Base-by-base conservation (phyloP, 2,888 invertebrate species). In the Elegia similella region DNA sequence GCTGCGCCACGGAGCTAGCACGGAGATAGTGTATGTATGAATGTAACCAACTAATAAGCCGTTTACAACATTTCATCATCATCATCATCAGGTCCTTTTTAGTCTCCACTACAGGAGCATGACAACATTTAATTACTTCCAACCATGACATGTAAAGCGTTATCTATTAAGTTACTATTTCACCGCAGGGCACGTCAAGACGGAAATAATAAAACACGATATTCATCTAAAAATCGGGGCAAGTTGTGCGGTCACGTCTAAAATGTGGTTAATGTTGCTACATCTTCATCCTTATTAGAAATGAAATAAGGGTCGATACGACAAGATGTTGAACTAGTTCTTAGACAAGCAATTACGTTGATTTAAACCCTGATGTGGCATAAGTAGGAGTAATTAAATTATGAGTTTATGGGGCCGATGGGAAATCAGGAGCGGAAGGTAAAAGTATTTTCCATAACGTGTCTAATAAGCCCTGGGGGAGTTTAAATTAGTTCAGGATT, bases 311-410 rank as follows among this genome's bases (percentile, higher is more conserved):
- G 17, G 34, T 50, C 34, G 7, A 10, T 34, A 50, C 30, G 2
- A 2, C 30, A 30, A n/a, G 3, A 50, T 16, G n/a, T 50, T 15
- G 10, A 16, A 15, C n/a, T 2, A 34, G 17, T 34, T 50, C 34
- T 50, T 50, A 50, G 50, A 50, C 50, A 13, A 17, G 50, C 32
- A 48, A 48, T 48, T 48, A 48, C 32, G 48, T 48, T 48, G 48
- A 48, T 48, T 48, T 48, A 48, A 48, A 48, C 48, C 13, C 10
- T 32, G 48, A 32, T 32, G 48, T 48, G 32, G 48, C 32, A 48
- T 50, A 50, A 50, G 50, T 50, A 50, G 34, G 38, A 38, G 34
- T 50, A 50, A 50, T 50, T 50, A 34, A 50, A 50, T 50, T 50
- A 50, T 50, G 50, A 50, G 34, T 12, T 50, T 17, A 34, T 17